Evolutionary conservation across 2,797 vertebrate genomes (phyloP).

Genomic region (Aplochiton taeniatus): DNA sequence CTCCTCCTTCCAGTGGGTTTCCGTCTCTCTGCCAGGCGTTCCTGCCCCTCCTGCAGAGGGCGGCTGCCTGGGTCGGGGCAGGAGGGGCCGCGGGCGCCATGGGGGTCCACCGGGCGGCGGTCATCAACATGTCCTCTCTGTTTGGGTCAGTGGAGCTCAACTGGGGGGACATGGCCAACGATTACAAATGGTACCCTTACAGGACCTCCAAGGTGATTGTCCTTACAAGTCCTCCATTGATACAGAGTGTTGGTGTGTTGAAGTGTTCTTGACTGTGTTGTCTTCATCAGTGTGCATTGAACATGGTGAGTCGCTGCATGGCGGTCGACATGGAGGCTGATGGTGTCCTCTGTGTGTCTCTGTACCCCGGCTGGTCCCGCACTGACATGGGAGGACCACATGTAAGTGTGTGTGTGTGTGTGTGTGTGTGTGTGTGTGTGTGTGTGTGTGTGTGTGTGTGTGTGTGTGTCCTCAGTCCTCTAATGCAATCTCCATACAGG

Average conservation of each 20-base stretch:
- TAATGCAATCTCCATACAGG: slow-evolving; percentile 45
- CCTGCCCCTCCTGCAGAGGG: slow-evolving; percentile 73
- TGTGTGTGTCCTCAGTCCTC: not conserved
- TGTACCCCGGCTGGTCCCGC: slow-evolving; percentile 82
- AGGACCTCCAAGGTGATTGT: slow-evolving; percentile 77
- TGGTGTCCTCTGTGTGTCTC: slow-evolving; percentile 76
- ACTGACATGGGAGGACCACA: slow-evolving; percentile 80
- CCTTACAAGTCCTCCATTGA: not conserved
- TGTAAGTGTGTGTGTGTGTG: too few species aligned
- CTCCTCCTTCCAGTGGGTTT: too few species aligned
- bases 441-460: too few species aligned
- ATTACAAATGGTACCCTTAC: slow-evolving; percentile 75
- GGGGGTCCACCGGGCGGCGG: slow-evolving; percentile 76
- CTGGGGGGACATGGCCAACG: slow-evolving; percentile 57
- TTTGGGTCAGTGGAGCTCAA: slow-evolving; percentile 74
- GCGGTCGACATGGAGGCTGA: slow-evolving; percentile 74
- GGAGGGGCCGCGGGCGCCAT: slow-evolving; percentile 40
- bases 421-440: too few species aligned
- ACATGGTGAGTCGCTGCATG: slow-evolving; percentile 80
- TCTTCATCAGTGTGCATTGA: slow-evolving; percentile 70
- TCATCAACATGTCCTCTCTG: slow-evolving; percentile 75
- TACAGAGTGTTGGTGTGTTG: not conserved
- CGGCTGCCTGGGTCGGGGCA: slow-evolving; percentile 58
- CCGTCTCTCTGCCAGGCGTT: slow-evolving; percentile 58
- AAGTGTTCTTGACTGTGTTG: not conserved